Percentiles rank a stretch among this genome's conserved stretches.
These are phyloP conservation scores for Chaetodon auriga DNA, from an alignment of 2,113 vertebrate species.

Conservation along the genomic window DNA sequence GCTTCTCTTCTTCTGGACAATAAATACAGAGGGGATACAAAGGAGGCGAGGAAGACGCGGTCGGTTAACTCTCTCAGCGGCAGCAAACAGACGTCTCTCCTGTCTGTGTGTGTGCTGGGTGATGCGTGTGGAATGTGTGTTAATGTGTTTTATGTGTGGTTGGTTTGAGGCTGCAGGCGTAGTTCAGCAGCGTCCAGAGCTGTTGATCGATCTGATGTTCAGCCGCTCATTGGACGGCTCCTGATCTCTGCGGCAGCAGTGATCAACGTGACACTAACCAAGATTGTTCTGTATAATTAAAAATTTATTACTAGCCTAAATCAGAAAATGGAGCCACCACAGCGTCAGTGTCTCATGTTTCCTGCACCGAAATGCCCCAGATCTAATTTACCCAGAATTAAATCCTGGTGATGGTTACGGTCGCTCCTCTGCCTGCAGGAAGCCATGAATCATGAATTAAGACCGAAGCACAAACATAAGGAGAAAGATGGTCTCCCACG, in stretches of 20 bases:
- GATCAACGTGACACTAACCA: slow-evolving; percentile 46
- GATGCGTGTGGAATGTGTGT: not conserved
- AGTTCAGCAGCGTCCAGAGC: slow-evolving; percentile 12
- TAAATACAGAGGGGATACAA: slow-evolving; percentile 11
- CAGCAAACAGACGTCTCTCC: not conserved
- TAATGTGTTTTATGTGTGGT: slow-evolving; percentile 11
- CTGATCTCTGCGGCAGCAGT: not conserved
- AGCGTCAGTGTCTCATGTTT: not conserved
- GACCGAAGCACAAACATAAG: not conserved
- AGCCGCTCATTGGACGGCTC: not conserved
- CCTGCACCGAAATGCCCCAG: not conserved
- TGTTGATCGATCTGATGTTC: slow-evolving; percentile 44
- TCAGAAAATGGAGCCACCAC: slow-evolving; percentile 6
- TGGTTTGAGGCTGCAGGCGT: slow-evolving; percentile 12
- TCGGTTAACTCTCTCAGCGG: not conserved
- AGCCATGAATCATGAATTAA: slow-evolving; percentile 11
- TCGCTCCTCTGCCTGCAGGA: slow-evolving; percentile 14
- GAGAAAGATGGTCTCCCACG: not conserved
- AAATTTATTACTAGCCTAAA: slow-evolving; percentile 39
- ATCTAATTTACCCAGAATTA: slow-evolving; percentile 23
- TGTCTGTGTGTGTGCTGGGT: not conserved
- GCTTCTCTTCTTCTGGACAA: not conserved
- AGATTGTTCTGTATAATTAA: slow-evolving; percentile 39
- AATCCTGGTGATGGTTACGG: slow-evolving; percentile 24
- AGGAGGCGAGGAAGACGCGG: not conserved